Percentiles rank a stretch among this genome's conserved stretches.
phyloP scores from a whole-genome alignment of 1,140 invertebrate species.

The Ylistrum balloti region DNA sequence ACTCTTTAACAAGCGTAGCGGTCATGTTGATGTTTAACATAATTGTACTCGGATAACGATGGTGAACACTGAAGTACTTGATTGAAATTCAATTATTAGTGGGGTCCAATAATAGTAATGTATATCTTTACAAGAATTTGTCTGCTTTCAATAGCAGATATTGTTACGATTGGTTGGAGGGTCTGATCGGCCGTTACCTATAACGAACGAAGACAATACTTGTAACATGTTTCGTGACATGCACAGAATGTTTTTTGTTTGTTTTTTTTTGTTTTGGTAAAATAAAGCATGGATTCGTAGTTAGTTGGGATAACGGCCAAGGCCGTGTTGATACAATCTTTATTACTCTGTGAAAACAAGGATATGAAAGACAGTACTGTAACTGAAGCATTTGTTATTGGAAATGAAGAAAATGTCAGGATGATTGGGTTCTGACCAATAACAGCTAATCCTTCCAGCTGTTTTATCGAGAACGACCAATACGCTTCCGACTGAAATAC shows the following conservation, averaged over 20 bases:
- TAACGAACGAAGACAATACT: background rate
- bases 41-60: too few species aligned
- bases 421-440: background rate
- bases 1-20: too few species aligned
- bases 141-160: too few species aligned
- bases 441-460: conserved; percentile 19
- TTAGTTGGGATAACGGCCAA: background rate
- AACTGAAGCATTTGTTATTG: background rate
- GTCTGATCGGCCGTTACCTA: background rate
- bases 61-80: too few species aligned
- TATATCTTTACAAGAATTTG: too few species aligned
- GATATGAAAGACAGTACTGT: background rate
- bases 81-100: too few species aligned
- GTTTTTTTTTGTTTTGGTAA: background rate
- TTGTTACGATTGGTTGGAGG: too few species aligned
- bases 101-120: too few species aligned
- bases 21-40: too few species aligned
- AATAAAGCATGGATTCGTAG: background rate
- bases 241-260: background rate
- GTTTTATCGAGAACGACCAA: background rate
- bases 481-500: background rate
- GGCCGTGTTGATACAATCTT: background rate
- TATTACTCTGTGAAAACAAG: background rate
- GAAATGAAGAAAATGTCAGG: background rate
- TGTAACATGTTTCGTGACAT: background rate